phyloP scores from a whole-genome alignment of 23 tunicate genomes.

The Styela plicata region DNA sequence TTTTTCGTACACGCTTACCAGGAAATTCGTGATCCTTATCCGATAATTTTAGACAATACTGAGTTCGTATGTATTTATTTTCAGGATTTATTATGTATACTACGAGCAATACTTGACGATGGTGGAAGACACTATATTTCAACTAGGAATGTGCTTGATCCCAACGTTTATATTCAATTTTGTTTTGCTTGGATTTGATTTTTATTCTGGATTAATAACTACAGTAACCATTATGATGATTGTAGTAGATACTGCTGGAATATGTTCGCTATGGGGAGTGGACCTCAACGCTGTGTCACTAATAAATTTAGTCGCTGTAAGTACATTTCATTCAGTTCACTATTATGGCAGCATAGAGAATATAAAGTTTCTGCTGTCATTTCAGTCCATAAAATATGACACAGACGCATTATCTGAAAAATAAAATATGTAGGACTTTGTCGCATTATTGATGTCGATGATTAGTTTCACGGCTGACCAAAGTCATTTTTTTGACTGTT shows the following conservation, averaged over 20 bases:
- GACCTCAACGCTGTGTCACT: slow-evolving; percentile 93
- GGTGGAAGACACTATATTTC: slow-evolving; percentile 73
- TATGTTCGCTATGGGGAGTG: slow-evolving; percentile 96
- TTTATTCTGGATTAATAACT: slow-evolving; percentile 80
- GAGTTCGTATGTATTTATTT: slow-evolving; percentile 1
- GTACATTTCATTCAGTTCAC: too few relatives aligned
- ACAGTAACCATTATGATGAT: slow-evolving; percentile 87
- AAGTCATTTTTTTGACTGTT: too few relatives aligned
- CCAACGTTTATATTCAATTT: slow-evolving; percentile 90
- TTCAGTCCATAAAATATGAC: too few relatives aligned
- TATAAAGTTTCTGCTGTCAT: too few relatives aligned
- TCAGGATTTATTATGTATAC: slow-evolving; percentile 90
- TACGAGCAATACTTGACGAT: slow-evolving; percentile 98
- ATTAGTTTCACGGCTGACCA: too few relatives aligned
- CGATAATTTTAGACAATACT: too few relatives aligned
- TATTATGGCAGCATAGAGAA: too few relatives aligned
- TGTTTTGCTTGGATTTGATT: slow-evolving; percentile 89
- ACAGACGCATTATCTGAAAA: too few relatives aligned
- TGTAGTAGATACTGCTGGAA: slow-evolving; percentile 94
- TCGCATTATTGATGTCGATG: too few relatives aligned
- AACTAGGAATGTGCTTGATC: slow-evolving; percentile 87
- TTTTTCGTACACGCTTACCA: too few relatives aligned
- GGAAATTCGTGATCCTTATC: too few relatives aligned
- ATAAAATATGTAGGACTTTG: too few relatives aligned
- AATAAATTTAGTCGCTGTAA: slow-evolving; percentile 90